Base-by-base conservation (phyloP, 2,888 invertebrate species). In the Euplexia lucipara region DNA sequence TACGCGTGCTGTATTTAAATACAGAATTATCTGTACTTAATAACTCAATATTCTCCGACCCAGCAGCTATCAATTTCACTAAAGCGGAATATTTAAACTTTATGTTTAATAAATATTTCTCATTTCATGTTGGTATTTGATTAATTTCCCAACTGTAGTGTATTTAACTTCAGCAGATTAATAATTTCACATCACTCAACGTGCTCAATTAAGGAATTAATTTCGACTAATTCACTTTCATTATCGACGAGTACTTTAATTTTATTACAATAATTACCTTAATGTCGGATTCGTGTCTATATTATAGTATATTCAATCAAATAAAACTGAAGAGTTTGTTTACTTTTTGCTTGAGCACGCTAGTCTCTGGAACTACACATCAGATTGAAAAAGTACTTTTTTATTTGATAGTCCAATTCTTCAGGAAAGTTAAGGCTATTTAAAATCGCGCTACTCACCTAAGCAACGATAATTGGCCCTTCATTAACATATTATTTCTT, bases 41-140 rank as follows among this genome's bases (percentile, higher is more conserved):
- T 53, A 20, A 41, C 41, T 47, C 56, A 61, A 60, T 60, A 59
- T 63, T 65, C 56, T 52, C 53, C 54, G 53, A 54, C 66, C 45
- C 32, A 41, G 18, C 32, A 41, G 18, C n/a, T 37, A 57, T 53
- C 63, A 56, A 75, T 79, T 77, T 66, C 60, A 71, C 71, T 66
- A 75, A 51, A 48, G 41, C 51, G 37, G 57, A 70, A 66, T 62
- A 70, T 70, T 75, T 53, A 42, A 32, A 45, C 42, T 80, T 82
- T 81, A 83, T 63, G 73, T 71, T 75, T 79, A 72, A 80, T 85
- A 83, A 79, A 83, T 70, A 74, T 78, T 72, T 71, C 56, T 57
- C 56, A 44, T 59, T 58, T 59, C 30, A 45, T 57, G 65, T 69
- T 58, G 51, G 68, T 49, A 58, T 77, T 79, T 79, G 76, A 83